These are phyloP conservation scores for Metridium senile DNA, from an alignment of 92 coral and sea anemone species.

Conservation along the genomic window DNA sequence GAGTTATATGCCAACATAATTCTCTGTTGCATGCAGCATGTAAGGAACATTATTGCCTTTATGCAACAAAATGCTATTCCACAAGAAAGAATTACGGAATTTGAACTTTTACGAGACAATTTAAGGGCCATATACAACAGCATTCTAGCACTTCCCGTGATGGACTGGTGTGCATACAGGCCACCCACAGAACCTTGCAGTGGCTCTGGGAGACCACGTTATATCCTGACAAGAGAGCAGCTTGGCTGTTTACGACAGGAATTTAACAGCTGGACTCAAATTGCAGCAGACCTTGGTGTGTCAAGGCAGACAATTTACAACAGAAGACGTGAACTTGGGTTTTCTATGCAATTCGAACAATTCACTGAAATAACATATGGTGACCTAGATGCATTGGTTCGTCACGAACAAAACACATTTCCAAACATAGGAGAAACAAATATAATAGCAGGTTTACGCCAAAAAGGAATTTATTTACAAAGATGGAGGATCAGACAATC, in stretches of 20 bases:
- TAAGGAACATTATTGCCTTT: slow-evolving; percentile 19
- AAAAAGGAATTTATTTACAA: slow-evolving; percentile 32
- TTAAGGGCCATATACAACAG: slow-evolving; percentile 8
- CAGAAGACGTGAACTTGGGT: slow-evolving; percentile 52
- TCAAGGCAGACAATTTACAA: slow-evolving; percentile 54
- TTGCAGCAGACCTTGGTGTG: slow-evolving; percentile 44
- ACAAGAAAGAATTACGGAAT: too few relatives aligned
- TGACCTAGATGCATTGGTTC: slow-evolving; percentile 34
- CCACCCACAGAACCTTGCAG: slow-evolving; percentile 6
- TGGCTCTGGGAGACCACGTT: slow-evolving; percentile 47
- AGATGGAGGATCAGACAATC: slow-evolving; percentile 51
- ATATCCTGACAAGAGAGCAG: slow-evolving; percentile 27
- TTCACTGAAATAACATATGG: slow-evolving; percentile 15
- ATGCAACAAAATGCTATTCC: slow-evolving; percentile 4
- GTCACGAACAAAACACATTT: slow-evolving; percentile 34
- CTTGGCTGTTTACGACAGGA: slow-evolving; percentile 40
- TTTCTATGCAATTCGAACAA: slow-evolving; percentile 40
- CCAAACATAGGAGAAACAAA: slow-evolving; percentile 61
- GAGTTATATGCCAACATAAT: slow-evolving; percentile 54
- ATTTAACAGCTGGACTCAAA: slow-evolving; percentile 45
- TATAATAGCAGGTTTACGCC: slow-evolving; percentile 37
- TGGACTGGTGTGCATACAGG: slow-evolving; percentile 39
- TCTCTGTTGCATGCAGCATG: slow-evolving; percentile 29
- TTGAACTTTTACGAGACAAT: not conserved
- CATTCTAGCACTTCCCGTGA: slow-evolving; percentile 10